Base-by-base conservation (phyloP, 2,888 invertebrate genomes). In the Ophion obscuratus region DNA sequence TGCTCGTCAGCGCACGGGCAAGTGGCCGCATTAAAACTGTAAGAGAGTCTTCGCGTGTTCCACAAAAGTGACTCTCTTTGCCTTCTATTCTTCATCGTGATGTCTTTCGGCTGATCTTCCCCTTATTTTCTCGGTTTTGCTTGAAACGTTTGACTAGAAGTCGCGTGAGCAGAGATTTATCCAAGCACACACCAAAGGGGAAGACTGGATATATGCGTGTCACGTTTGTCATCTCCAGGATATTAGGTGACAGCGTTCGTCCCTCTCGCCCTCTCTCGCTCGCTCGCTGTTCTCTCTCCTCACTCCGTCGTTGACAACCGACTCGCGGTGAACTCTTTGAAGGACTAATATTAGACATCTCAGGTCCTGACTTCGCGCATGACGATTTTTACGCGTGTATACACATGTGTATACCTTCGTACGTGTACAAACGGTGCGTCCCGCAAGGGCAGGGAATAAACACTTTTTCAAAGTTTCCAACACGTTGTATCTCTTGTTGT, bases 171-270 rank as follows among this genome's bases (percentile, higher is more conserved):
- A 44, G 36, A 84, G 80, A 71, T 77, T 81, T 74, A 74, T 47
- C 59, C 59, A 73, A 77, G 44, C 79, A 74, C 83, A 59, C 79
- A 81, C 86, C 88, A 90, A 91, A 89, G 88, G 88, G 61, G 61
- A 80, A 57, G 57, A 61, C 59, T 64, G 77, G 36, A 74, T 84
- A 81, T 77, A 90, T 86, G 90, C 87, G 85, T 86, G 90, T 90
- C 91, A 87, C 90, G 91, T 92, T 91, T 92, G 92, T 92, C 93
- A 91, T 91, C 89, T 88, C 80, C 66, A 84, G 86, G 91, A 91
- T 91, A 92, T 92, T 92, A 91, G 90, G 85, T 87, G 87, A 80
- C 79, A 88, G 91, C 91, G 87, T 92, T 93, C 92, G 92, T 82
- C 81, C 79, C 84, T 76, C n/a, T 88, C 88, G 87, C 82, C 79